Conservation (phyloP, 2,113 vertebrate species). For the Cyanocitta stelleri region DNA sequence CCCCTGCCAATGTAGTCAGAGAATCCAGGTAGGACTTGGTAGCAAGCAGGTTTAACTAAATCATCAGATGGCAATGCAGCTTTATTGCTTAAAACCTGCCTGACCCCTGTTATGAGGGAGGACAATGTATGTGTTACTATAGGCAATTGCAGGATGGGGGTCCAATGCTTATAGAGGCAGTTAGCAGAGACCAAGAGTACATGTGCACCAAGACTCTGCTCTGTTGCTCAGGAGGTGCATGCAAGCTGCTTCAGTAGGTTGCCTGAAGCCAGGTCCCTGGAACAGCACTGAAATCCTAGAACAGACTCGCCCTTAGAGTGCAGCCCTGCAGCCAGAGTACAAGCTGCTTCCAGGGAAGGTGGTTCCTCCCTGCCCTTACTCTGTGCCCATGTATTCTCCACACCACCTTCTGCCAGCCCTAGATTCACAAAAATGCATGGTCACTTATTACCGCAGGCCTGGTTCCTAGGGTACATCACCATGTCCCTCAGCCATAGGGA, state of each 20-base stretch:
- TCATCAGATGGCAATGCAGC: not conserved
- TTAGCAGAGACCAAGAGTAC: not conserved
- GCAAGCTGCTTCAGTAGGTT: accelerated
- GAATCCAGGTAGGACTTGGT: not conserved
- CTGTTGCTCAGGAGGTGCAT: not conserved
- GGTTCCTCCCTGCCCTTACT: not conserved
- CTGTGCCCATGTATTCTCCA: not conserved
- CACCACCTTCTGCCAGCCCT: not conserved
- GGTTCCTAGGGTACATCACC: no score
- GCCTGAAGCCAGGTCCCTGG: not conserved
- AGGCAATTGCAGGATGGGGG: not conserved
- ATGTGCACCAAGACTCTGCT: not conserved
- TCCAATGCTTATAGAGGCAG: not conserved
- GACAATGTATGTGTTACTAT: not conserved
- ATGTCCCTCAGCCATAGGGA: no score
- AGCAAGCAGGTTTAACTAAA: not conserved
- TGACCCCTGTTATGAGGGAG: not conserved
- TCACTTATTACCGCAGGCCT: not conserved
- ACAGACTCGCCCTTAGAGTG: not conserved
- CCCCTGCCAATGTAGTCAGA: not conserved
- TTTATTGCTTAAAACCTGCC: not conserved
- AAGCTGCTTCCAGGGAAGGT: not conserved
- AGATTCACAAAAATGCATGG: accelerated
- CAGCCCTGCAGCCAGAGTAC: not conserved
- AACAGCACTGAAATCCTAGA: not conserved